Evolutionary conservation across 2,797 vertebrate species (phyloP).

Genomic region (Falco concolor): DNA sequence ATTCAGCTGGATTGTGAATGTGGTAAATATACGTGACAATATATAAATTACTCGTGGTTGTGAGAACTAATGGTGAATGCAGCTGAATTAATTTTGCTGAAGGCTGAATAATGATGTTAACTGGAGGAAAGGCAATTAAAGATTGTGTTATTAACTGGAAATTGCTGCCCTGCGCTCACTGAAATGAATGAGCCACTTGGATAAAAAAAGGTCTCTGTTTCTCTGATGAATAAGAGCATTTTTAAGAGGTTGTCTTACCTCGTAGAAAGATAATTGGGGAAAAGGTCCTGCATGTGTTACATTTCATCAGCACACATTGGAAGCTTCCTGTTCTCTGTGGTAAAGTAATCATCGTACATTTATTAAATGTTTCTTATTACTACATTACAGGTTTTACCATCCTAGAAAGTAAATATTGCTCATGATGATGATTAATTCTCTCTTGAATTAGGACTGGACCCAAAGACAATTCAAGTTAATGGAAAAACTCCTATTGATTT

Average conservation of each 20-base stretch:
- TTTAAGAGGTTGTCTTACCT: background rate
- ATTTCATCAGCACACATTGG: background rate
- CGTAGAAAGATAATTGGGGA: background rate
- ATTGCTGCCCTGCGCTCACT: background rate
- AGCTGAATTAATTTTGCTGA: background rate
- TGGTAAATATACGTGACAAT: background rate
- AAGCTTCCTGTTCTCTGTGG: background rate
- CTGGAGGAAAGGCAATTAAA: background rate
- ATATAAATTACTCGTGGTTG: background rate
- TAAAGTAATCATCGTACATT: background rate
- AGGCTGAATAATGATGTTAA: background rate
- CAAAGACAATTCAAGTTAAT: slow-evolving; percentile 6
- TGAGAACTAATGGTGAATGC: background rate
- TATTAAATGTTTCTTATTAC: background rate
- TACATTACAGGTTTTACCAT: background rate
- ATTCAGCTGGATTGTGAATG: background rate
- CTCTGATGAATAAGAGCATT: background rate
- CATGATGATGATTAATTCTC: background rate
- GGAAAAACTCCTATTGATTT: slow-evolving; percentile 10
- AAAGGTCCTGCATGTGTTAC: background rate
- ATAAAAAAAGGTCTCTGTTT: background rate
- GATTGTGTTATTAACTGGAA: background rate
- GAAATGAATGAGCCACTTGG: background rate
- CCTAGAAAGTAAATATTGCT: slow-evolving; percentile 36
- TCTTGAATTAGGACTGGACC: background rate